These are phyloP conservation scores for Polyergus mexicanus DNA, from an alignment of 1,140 invertebrate species.

Conservation along the genomic window DNA sequence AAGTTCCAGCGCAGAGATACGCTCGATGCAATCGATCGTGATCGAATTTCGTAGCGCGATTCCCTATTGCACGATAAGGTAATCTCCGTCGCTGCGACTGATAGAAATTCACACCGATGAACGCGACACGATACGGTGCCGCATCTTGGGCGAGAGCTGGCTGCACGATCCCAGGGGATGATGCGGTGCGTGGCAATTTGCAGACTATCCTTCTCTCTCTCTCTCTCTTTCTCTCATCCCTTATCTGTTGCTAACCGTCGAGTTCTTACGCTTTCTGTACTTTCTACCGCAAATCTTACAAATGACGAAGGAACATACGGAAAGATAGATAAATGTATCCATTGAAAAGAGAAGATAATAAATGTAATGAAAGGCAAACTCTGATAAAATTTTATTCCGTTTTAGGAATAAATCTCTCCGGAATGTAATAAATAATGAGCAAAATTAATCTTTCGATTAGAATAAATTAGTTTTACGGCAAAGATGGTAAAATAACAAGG, in stretches of 20 bases:
- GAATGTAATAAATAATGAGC: background rate
- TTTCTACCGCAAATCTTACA: background rate
- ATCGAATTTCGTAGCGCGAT: slow-evolving; percentile 40
- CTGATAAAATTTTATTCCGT: background rate
- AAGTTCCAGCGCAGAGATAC: slow-evolving; percentile 7
- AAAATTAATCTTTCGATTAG: background rate
- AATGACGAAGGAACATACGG: background rate
- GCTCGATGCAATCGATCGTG: slow-evolving; percentile 24
- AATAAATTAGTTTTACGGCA: background rate
- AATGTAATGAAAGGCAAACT: background rate
- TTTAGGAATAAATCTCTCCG: background rate
- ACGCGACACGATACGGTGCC: slow-evolving; percentile 39
- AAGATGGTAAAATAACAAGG: background rate
- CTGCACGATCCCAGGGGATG: slow-evolving; percentile 60
- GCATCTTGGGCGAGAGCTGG: slow-evolving; percentile 41
- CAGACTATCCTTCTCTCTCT: slow-evolving; percentile 34
- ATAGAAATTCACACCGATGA: slow-evolving; percentile 73
- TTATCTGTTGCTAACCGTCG: slow-evolving; percentile 9
- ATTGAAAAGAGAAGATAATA: background rate
- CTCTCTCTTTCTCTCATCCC: background rate
- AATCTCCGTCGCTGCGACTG: slow-evolving; percentile 43
- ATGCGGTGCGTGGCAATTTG: slow-evolving; percentile 70
- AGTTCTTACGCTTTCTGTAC: background rate
- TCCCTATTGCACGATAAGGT: slow-evolving; percentile 49
- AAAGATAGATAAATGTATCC: background rate